Evolutionary conservation across 30 jellyfish, hydroid and myxozoan genomes (phyloP).

Genomic region (Hydractinia echinata): DNA sequence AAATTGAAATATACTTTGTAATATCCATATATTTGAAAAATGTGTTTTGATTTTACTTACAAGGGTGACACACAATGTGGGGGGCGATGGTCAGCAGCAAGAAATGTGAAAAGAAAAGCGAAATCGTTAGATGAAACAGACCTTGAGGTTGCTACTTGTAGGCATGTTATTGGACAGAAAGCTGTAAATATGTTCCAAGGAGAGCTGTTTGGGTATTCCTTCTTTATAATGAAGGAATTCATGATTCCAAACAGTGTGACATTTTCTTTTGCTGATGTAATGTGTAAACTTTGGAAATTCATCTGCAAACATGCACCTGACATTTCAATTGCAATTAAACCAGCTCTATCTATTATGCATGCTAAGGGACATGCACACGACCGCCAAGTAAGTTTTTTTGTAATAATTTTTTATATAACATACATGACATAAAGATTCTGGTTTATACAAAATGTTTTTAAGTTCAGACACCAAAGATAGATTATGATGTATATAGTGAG

Average conservation of each 20-base stretch:
- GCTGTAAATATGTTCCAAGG: conserved; percentile 44
- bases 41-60: neutral
- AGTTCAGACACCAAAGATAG: too few species aligned
- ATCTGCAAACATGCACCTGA: conserved; percentile 28
- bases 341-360: conserved; percentile 38
- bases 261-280: conserved; percentile 19
- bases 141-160: conserved; percentile 30
- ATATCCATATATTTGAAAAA: neutral
- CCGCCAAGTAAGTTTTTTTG: conserved; percentile 16
- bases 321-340: conserved; percentile 26
- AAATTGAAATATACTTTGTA: neutral
- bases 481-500: too few species aligned
- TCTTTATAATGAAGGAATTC: conserved; percentile 5
- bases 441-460: too few species aligned
- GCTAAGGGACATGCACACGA: conserved; percentile 39
- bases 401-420: neutral
- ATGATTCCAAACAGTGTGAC: neutral
- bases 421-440: too few species aligned
- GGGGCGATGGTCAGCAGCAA: conserved; percentile 29
- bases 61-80: conserved; percentile 20
- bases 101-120: conserved; percentile 3
- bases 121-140: conserved; percentile 36
- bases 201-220: conserved; percentile 32
- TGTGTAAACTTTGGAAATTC: conserved; percentile 49
- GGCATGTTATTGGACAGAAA: conserved; percentile 28